A percentile compares a stretch with the other conserved stretches of the same genome.
phyloP scores from a whole-genome alignment of 1,140 invertebrate species.

The Sesamia nonagrioides region DNA sequence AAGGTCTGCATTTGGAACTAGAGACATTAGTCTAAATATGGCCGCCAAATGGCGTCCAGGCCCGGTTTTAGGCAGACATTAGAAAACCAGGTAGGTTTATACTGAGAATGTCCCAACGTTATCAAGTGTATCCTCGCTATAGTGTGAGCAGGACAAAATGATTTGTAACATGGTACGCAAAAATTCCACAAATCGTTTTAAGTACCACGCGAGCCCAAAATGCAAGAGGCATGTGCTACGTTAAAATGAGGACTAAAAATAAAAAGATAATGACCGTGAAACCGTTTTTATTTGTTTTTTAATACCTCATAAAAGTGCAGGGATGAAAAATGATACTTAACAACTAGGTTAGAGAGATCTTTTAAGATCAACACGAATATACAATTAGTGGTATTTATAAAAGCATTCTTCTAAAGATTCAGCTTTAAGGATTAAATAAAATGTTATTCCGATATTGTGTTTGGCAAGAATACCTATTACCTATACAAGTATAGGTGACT shows the following conservation, averaged over 20 bases:
- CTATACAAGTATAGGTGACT: too few relatives aligned
- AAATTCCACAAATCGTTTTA: constrained; percentile 11
- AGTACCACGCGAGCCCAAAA: constrained; percentile 4
- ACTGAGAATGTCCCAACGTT: not conserved
- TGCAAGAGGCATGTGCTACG: not conserved
- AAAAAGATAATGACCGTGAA: constrained; percentile 23
- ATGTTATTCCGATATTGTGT: not conserved
- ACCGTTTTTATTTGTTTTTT: constrained; percentile 18
- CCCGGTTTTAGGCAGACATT: constrained; percentile 13
- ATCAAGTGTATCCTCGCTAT: not conserved
- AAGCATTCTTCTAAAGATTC: not conserved
- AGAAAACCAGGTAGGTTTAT: not conserved
- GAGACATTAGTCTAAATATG: constrained; percentile 11
- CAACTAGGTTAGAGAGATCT: constrained; percentile 2
- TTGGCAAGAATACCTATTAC: too few relatives aligned
- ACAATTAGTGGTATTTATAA: constrained; percentile 21
- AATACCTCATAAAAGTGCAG: constrained; percentile 21
- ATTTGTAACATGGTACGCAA: not conserved
- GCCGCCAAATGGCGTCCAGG: not conserved
- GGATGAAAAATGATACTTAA: constrained; percentile 26
- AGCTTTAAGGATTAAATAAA: not conserved
- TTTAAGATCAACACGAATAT: constrained; percentile 24
- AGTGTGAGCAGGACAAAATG: not conserved
- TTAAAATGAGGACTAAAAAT: constrained; percentile 11
- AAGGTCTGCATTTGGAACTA: constrained; percentile 1